Conservation (phyloP, 30 jellyfish, hydroid and myxozoan species). For the Turritopsis rubra region DNA sequence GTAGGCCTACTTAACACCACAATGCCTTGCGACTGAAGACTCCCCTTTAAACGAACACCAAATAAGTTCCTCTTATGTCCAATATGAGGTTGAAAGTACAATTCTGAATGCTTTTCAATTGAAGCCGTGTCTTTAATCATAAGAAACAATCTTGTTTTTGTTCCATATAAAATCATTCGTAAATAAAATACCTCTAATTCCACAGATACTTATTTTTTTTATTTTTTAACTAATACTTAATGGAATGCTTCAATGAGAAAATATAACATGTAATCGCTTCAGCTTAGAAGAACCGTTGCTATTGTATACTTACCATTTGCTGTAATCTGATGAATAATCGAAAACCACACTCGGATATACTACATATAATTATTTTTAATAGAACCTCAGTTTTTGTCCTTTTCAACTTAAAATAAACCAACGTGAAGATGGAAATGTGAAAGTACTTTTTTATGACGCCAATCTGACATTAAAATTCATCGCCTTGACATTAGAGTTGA, state of each 20-base stretch:
- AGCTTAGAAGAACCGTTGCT: not conserved
- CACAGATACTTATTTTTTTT: not conserved
- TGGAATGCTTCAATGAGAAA: not conserved
- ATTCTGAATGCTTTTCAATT: not conserved
- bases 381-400: not conserved
- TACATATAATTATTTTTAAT: not conserved
- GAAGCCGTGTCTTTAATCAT: not conserved
- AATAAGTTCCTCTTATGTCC: too few relatives aligned
- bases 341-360: not conserved
- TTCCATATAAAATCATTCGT: not conserved
- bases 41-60: too few relatives aligned
- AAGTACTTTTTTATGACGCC: not conserved
- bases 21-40: too few relatives aligned
- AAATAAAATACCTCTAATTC: not conserved
- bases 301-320: not conserved
- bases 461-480: not conserved
- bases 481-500: too few relatives aligned
- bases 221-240: not conserved
- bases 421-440: too few relatives aligned
- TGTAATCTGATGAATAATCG: not conserved
- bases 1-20: too few relatives aligned
- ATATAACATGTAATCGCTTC: not conserved
- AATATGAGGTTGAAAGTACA: not conserved
- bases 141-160: not conserved
- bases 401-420: too few relatives aligned